Evolutionary conservation across 53 echinoderm and acorn worm genomes (phyloP).

Genomic region (Apostichopus leukothele): DNA sequence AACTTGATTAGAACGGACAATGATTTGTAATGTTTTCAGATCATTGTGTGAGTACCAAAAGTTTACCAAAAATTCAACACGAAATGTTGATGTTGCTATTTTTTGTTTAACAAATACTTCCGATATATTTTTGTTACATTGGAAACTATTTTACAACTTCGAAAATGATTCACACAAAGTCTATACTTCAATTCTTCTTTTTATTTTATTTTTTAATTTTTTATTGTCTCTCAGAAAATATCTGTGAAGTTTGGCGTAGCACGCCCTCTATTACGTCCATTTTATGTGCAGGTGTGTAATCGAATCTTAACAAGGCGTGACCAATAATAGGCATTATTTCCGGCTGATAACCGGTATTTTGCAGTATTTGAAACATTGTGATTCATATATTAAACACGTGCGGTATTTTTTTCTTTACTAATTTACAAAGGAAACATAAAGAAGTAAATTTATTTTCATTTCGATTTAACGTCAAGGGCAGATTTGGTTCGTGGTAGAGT

Average conservation of each 20-base stretch:
- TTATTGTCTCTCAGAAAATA: no score
- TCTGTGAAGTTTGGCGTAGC: not conserved
- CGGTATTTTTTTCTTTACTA: not conserved
- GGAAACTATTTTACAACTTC: no score
- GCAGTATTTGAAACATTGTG: not conserved
- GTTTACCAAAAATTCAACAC: no score
- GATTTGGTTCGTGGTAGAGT: not conserved
- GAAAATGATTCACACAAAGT: no score
- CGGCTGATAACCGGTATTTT: conserved; percentile 15
- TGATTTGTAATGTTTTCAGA: no score
- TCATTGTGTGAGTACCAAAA: no score
- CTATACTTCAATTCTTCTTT: no score
- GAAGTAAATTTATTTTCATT: not conserved
- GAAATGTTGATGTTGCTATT: not conserved
- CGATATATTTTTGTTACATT: no score
- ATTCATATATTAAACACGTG: not conserved
- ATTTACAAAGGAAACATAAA: not conserved
- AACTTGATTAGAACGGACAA: no score
- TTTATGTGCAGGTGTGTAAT: not conserved
- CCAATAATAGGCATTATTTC: conserved; percentile 27
- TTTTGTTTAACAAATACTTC: no score
- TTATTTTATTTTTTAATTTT: no score
- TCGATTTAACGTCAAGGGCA: not conserved
- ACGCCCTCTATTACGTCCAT: not conserved
- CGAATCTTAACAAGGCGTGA: conserved; percentile 26